Percentiles rank a stretch among this genome's conserved stretches.
phyloP scores from a whole-genome alignment of 2,888 invertebrate species.

The Cylindroiulus punctatus region DNA sequence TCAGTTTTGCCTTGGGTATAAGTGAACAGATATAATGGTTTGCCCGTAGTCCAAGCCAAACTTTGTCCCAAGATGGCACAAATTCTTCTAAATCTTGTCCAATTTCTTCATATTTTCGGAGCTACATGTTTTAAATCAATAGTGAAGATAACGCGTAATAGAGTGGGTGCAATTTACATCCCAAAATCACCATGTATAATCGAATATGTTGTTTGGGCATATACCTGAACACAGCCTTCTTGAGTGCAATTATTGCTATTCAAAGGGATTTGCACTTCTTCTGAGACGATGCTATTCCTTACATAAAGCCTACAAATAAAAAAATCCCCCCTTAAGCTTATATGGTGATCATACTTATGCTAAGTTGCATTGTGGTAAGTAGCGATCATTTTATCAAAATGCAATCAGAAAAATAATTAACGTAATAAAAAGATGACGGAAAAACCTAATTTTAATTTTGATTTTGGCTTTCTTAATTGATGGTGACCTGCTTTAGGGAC shows the following conservation, averaged over 20 bases:
- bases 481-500: no score
- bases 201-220: neutral
- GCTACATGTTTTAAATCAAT: neutral
- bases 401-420: no score
- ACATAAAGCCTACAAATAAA: neutral
- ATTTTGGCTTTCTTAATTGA: no score
- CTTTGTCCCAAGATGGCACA: slow-evolving; percentile 28
- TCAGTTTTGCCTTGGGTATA: neutral
- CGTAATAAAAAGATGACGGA: no score
- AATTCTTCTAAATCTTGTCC: slow-evolving; percentile 9
- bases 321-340: no score
- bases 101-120: slow-evolving; percentile 37
- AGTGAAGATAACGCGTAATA: neutral
- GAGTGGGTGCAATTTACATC: neutral
- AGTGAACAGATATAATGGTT: slow-evolving; percentile 22
- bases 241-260: neutral
- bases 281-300: neutral
- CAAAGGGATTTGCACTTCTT: neutral
- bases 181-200: no score
- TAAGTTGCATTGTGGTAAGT: no score
- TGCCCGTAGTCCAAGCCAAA: neutral
- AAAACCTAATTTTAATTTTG: no score
- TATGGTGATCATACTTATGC: neutral
- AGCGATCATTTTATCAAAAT: no score
- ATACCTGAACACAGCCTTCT: neutral